Percentiles rank a stretch among this genome's conserved stretches.
These are phyloP conservation scores for Vicugna pacos DNA, from an alignment of 2,113 vertebrate genomes.

Conservation along the genomic window DNA sequence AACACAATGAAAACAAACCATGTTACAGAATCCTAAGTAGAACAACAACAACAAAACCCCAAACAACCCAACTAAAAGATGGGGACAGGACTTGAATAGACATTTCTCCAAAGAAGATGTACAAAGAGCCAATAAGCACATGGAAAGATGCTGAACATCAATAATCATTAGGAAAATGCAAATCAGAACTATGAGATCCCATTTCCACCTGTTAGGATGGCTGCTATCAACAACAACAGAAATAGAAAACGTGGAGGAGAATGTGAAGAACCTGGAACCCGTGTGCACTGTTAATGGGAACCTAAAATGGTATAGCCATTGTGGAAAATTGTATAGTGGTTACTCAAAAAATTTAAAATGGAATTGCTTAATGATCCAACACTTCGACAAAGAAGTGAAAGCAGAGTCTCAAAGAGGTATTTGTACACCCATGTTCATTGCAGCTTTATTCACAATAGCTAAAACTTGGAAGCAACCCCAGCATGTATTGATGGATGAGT, in stretches of 20 bases:
- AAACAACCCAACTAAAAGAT: too few relatives aligned
- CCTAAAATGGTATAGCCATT: background rate
- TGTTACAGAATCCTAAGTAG: background rate
- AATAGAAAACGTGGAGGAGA: too few relatives aligned
- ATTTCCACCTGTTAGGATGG: background rate
- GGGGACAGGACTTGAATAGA: background rate
- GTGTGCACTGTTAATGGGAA: background rate
- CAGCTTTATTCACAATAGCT: background rate
- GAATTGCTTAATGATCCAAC: background rate
- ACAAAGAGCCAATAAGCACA: too few relatives aligned
- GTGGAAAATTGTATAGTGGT: background rate
- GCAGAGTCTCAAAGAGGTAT: background rate
- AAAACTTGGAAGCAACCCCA: background rate
- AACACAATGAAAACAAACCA: background rate
- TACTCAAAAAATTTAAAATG: background rate
- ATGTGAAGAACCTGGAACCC: background rate
- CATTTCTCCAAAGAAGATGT: background rate
- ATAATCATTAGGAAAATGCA: background rate
- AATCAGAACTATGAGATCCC: background rate
- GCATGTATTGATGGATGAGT: background rate
- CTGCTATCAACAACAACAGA: background rate
- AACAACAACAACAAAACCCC: background rate
- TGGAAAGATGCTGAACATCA: background rate
- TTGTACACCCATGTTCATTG: accelerated
- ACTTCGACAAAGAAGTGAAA: background rate